Evolutionary conservation across 2,888 invertebrate species (phyloP).

Genomic region (Steinernema carpocapsae): DNA sequence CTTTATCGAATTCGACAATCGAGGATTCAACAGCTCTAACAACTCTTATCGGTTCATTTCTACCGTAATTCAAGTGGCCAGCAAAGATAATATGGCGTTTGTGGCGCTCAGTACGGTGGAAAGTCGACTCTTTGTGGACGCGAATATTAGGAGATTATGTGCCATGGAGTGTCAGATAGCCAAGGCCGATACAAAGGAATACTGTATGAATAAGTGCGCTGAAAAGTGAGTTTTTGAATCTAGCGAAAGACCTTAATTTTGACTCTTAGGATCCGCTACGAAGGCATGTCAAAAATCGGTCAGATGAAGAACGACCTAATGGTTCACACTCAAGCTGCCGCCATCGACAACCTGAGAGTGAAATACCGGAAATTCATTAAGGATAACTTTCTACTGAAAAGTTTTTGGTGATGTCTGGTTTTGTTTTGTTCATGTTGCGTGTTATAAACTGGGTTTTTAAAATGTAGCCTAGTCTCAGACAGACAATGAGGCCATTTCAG

Average conservation of each 20-base stretch:
- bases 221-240: slow-evolving; percentile 5
- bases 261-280: neutral
- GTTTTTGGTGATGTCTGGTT: too few species aligned
- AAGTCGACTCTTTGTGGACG: slow-evolving; percentile 14
- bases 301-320: slow-evolving; percentile 14
- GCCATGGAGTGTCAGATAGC: neutral
- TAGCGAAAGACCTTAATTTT: neutral
- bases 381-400: neutral
- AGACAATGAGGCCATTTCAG: too few species aligned
- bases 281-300: neutral
- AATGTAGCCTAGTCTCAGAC: too few species aligned
- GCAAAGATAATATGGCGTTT: neutral
- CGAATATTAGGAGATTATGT: neutral
- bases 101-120: neutral
- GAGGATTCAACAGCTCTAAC: slow-evolving; percentile 1
- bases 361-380: neutral
- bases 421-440: too few species aligned
- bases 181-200: neutral
- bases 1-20: slow-evolving; percentile 19
- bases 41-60: slow-evolving; percentile 7
- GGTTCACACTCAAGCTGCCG: slow-evolving; percentile 3
- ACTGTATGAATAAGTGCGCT: slow-evolving; percentile 16
- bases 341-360: slow-evolving; percentile 6
- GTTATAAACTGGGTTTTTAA: too few species aligned
- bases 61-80: slow-evolving; percentile 12